Base-by-base conservation (phyloP, 2,797 vertebrate genomes). In the Lutjanus campechanus region DNA sequence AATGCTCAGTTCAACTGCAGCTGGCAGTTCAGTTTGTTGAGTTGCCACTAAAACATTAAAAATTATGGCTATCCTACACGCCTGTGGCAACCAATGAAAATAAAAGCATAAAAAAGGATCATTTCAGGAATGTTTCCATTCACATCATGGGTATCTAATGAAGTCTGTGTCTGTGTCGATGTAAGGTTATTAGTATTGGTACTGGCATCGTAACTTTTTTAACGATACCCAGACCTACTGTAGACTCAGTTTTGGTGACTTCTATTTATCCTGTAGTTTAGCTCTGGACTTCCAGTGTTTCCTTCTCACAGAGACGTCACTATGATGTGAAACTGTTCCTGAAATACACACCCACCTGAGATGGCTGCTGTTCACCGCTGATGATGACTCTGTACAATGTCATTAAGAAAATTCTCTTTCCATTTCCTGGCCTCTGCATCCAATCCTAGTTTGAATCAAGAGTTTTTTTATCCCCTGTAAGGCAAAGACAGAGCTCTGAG, bases 371-470 rank as follows among this genome's bases (percentile, higher is more conserved):
- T 64, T 78, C 77, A 51, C 59, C 50, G 46, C 77, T 63, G 59
- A 83, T 13, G 11, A 79, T 56, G 68, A 61, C 60, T 66, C 29
- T 76, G 76, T 56, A 88, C 73, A 85, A 29, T 78, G 73, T 89
- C 84, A 79, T 77, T 81, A 53, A 76, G 78, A 78, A 70, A 72
- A 79, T 54, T 90, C 29, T 78, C 69, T 69, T 72, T 82, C 71
- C 77, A 73, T 82, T 87, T 82, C 78, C 75, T 86, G 41, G 67
- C 73, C 29, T 62, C 70, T 61, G 58, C 77, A 69, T 75, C 71
- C 62, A 60, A 53, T 84, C 72, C 53, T 64, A 64, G 22, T 54
- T 8, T 78, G 20, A 85, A 69, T 83, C 54, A 72, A 72, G 47
- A 76, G 71, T 69, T 1, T 25, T 20, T 73, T 69, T n/a, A 67